Conservation (phyloP, 2,888 invertebrate genomes). For the Ditula angustiorana region DNA sequence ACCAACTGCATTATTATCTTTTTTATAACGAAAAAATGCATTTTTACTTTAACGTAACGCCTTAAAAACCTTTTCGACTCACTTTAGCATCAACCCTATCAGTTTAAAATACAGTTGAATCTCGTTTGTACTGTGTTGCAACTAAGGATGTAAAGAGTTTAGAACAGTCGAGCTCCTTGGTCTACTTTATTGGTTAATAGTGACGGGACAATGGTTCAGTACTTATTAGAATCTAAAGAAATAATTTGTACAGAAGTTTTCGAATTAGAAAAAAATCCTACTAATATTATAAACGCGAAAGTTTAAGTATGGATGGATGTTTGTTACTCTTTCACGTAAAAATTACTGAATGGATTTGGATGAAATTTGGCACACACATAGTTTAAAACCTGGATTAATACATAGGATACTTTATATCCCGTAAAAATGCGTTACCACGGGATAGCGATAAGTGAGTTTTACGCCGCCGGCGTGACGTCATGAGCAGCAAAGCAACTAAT, state of each 20-base stretch:
- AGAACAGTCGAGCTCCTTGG: constrained; percentile 60
- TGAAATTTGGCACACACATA: too few species aligned
- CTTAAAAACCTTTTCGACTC: constrained; percentile 46
- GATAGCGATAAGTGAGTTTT: too few species aligned
- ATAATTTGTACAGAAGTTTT: background rate
- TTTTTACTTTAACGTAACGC: constrained; percentile 51
- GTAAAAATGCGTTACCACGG: too few species aligned
- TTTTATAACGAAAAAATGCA: constrained; percentile 81
- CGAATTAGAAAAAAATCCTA: background rate
- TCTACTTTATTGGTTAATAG: constrained; percentile 77
- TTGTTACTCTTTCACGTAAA: too few species aligned
- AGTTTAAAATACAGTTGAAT: constrained; percentile 46
- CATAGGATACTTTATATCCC: too few species aligned
- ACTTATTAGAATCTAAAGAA: background rate
- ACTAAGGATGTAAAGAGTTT: constrained; percentile 57
- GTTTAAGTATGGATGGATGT: too few species aligned
- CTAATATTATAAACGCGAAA: background rate
- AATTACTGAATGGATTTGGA: too few species aligned
- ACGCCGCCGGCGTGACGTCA: too few species aligned
- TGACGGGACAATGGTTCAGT: constrained; percentile 56
- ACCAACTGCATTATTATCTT: constrained; percentile 80
- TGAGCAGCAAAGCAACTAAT: too few species aligned
- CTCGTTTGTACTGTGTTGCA: constrained; percentile 46
- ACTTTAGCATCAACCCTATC: constrained; percentile 52
- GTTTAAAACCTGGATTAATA: too few species aligned